phyloP scores from a whole-genome alignment of 2,888 invertebrate genomes.

The Epiblema foenella region DNA sequence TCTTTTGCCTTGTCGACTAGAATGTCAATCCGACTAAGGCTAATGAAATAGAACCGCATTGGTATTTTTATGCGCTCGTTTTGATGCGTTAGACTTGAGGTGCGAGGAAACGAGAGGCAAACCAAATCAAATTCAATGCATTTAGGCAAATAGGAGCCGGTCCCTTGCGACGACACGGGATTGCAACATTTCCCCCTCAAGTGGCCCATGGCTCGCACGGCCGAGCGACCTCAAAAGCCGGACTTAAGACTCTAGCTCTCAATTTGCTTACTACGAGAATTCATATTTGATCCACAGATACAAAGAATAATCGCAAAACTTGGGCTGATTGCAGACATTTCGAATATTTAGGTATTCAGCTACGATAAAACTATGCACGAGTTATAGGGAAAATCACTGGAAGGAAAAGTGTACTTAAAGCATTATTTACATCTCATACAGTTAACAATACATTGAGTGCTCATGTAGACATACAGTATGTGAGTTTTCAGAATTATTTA shows the following conservation, averaged over 20 bases:
- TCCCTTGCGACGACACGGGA: background rate
- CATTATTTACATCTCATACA: too few species aligned
- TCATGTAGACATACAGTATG: too few species aligned
- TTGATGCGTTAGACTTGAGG: background rate
- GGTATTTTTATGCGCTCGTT: background rate
- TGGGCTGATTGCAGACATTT: background rate
- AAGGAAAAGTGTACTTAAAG: too few species aligned
- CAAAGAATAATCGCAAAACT: background rate
- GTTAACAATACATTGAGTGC: too few species aligned
- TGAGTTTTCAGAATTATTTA: too few species aligned
- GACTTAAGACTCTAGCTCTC: slow-evolving; percentile 11
- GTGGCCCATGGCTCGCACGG: slow-evolving; percentile 50
- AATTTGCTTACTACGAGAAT: background rate
- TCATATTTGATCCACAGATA: background rate
- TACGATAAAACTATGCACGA: too few species aligned
- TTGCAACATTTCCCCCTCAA: slow-evolving; percentile 24
- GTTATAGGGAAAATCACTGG: too few species aligned
- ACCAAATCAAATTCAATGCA: background rate
- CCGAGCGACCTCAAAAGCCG: slow-evolving; percentile 62
- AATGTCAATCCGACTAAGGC: background rate
- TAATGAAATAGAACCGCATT: background rate
- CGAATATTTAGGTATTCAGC: background rate
- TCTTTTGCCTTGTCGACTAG: slow-evolving; percentile 9
- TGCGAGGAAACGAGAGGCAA: background rate
- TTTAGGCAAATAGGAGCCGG: background rate